Conservation (phyloP, 2,113 vertebrate genomes). For the Saimiri boliviensis region DNA sequence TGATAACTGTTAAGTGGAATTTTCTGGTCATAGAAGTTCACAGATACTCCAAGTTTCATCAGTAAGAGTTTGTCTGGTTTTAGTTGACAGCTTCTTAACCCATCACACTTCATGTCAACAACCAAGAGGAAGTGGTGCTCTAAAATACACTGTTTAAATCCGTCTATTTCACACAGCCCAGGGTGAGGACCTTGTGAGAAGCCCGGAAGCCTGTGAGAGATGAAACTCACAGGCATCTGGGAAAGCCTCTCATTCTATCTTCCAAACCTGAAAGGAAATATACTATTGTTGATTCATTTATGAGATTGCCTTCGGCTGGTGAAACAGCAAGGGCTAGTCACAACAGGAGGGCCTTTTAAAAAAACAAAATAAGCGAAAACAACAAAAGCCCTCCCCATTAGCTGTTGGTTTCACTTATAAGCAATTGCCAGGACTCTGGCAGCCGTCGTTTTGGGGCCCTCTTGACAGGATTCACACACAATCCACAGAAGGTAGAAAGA, state of each 20-base stretch:
- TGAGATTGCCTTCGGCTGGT: slow-evolving; percentile 8
- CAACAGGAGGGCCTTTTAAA: slow-evolving; percentile 11
- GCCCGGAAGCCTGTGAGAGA: not conserved
- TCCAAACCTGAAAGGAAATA: not conserved
- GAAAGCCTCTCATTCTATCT: not conserved
- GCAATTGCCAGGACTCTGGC: slow-evolving; percentile 12
- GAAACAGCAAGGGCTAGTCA: not conserved
- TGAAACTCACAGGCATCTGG: not conserved
- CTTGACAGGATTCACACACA: not conserved
- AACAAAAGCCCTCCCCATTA: not conserved
- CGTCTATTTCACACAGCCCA: not conserved
- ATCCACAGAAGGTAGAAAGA: slow-evolving; percentile 50
- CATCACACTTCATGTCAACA: not conserved
- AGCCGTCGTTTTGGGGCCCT: not conserved
- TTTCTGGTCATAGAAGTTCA: not conserved
- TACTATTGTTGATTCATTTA: not conserved
- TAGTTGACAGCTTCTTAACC: not conserved
- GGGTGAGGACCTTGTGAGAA: not conserved
- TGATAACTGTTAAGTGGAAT: not conserved
- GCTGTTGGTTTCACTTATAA: not conserved
- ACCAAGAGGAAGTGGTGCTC: not conserved
- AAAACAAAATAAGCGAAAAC: slow-evolving; percentile 21
- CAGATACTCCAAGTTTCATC: not conserved
- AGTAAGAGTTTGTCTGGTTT: not conserved
- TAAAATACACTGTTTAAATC: not conserved